Percentiles rank a stretch among this genome's conserved stretches.
Evolutionary conservation across 2,113 vertebrate species (phyloP).

Genomic region (Atractosteus spatula): DNA sequence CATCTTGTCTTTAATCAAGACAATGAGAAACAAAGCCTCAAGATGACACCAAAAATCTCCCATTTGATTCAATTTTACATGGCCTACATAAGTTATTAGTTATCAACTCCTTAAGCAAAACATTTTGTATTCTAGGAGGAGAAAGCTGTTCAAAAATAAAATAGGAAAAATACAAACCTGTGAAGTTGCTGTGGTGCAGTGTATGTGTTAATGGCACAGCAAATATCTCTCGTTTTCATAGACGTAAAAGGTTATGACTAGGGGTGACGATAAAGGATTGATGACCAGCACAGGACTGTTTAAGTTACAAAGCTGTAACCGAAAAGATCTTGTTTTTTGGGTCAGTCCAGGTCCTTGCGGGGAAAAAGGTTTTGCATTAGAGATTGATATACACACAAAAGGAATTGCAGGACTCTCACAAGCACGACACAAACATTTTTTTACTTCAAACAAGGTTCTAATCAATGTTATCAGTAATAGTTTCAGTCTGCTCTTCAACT

Average conservation of each 20-base stretch:
- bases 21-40: too few relatives aligned
- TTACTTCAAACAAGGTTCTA: slow-evolving; percentile 78
- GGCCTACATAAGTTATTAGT: too few relatives aligned
- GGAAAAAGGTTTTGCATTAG: slow-evolving; percentile 46
- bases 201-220: too few relatives aligned
- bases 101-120: too few relatives aligned
- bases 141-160: not conserved
- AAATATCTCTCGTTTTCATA: too few relatives aligned
- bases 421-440: slow-evolving; percentile 50
- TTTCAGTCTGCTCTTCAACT: slow-evolving; percentile 71
- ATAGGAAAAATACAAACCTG: not conserved
- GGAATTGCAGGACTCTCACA: slow-evolving; percentile 46
- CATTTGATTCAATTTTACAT: too few relatives aligned
- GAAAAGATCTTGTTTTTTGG: not conserved
- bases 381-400: slow-evolving; percentile 38
- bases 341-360: not conserved
- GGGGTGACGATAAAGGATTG: not conserved
- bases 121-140: too few relatives aligned
- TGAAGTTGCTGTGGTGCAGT: too few relatives aligned
- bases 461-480: slow-evolving; percentile 81
- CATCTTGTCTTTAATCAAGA: too few relatives aligned
- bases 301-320: not conserved
- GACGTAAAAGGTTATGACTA: not conserved
- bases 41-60: too few relatives aligned
- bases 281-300: not conserved